These are phyloP conservation scores for Passer montanus DNA, from an alignment of 2,113 vertebrate species.

Conservation along the genomic window DNA sequence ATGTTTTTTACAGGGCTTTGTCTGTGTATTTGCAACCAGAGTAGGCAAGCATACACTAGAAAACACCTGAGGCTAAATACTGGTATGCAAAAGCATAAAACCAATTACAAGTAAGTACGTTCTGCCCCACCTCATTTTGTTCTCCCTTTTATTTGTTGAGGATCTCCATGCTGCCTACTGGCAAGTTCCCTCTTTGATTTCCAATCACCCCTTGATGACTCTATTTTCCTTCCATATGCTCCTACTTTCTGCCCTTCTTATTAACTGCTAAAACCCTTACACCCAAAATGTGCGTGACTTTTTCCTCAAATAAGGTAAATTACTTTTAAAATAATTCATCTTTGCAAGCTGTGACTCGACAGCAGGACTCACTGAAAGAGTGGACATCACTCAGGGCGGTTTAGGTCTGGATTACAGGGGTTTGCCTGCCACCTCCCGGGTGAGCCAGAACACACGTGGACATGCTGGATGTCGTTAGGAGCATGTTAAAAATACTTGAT, in stretches of 20 bases:
- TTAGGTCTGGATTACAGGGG: too few relatives aligned
- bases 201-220: neutral
- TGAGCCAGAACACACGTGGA: neutral
- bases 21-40: neutral
- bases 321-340: neutral
- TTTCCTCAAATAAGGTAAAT: neutral
- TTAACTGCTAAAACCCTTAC: neutral
- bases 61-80: neutral
- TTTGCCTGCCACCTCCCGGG: constrained; percentile 75
- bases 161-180: neutral
- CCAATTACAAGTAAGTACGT: neutral
- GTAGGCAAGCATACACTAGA: neutral
- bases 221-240: neutral
- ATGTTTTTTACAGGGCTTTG: neutral
- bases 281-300: rapidly evolving
- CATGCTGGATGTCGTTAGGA: rapidly evolving
- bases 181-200: neutral
- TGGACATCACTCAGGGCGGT: too few relatives aligned
- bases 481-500: neutral
- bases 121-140: neutral
- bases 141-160: neutral
- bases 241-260: neutral
- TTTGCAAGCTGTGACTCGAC: neutral
- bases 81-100: neutral
- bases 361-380: neutral